phyloP scores from a whole-genome alignment of 2,797 vertebrate genomes.

The Myotis vivesi region DNA sequence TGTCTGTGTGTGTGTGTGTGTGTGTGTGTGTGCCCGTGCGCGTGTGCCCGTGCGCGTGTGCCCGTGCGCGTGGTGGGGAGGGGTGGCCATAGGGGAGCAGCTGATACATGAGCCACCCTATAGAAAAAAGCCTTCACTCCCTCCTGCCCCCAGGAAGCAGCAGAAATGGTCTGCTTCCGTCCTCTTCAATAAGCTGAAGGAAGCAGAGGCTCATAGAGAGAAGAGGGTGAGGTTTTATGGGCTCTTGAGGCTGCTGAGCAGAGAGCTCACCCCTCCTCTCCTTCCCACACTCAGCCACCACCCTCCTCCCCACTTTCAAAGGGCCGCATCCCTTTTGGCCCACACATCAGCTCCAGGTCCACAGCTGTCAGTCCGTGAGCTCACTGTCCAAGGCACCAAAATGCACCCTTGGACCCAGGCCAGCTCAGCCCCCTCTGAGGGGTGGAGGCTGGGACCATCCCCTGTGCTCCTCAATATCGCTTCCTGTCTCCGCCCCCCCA shows the following conservation, averaged over 20 bases:
- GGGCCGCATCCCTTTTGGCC: background rate
- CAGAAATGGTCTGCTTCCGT: background rate
- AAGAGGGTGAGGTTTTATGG: background rate
- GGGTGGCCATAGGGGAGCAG: background rate
- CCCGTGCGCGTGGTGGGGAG: no score
- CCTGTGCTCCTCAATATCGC: background rate
- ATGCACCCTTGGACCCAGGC: background rate
- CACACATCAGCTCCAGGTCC: background rate
- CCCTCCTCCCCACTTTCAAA: background rate
- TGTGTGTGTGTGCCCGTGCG: no score
- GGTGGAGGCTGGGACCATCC: background rate
- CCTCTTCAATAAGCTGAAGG: background rate
- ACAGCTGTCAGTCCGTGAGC: background rate
- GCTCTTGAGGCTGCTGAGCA: background rate
- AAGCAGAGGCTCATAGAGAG: background rate
- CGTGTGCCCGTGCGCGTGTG: no score
- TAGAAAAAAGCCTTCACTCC: background rate
- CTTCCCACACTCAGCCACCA: fast-evolving
- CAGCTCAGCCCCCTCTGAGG: background rate
- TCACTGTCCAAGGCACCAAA: background rate
- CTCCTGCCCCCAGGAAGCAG: background rate
- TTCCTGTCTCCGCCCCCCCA: slow-evolving; percentile 21
- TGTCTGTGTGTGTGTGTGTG: no score
- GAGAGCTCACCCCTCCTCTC: background rate
- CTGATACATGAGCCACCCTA: background rate